phyloP scores from a whole-genome alignment of 2,888 invertebrate genomes.

The Iphiclides podalirius region DNA sequence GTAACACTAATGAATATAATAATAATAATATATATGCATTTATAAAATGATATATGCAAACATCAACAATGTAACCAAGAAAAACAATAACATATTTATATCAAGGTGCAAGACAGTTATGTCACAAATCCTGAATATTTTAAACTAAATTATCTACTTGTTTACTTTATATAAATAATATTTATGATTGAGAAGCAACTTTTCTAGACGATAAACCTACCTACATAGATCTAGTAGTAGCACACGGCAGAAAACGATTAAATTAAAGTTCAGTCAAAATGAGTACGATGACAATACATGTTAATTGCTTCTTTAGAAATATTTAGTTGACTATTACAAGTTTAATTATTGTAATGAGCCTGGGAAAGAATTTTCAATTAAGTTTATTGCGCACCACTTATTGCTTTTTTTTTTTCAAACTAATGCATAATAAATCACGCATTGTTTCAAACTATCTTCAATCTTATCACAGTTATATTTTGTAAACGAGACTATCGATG shows the following conservation, averaged over 20 bases:
- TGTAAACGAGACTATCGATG: slow-evolving; percentile 61
- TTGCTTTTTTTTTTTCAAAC: slow-evolving; percentile 4
- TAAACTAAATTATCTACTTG: not conserved
- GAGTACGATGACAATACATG: not conserved
- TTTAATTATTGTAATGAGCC: not conserved
- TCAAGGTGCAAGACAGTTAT: not conserved
- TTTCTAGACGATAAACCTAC: not conserved
- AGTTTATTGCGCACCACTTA: not conserved
- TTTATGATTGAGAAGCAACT: not conserved
- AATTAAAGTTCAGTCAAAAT: too few species aligned
- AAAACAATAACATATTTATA: not conserved
- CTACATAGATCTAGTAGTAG: too few species aligned
- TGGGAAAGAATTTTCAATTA: slow-evolving; percentile 1
- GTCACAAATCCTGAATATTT: slow-evolving; percentile 2
- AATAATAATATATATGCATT: too few species aligned
- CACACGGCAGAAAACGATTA: not conserved
- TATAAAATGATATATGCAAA: too few species aligned
- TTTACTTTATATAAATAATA: slow-evolving; percentile 2
- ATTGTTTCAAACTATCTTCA: slow-evolving; percentile 41
- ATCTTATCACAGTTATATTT: slow-evolving; percentile 60
- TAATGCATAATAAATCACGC: slow-evolving; percentile 7
- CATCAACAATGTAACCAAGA: not conserved
- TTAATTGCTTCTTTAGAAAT: slow-evolving; percentile 1
- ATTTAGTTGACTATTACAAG: not conserved
- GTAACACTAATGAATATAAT: too few species aligned